phyloP scores from a whole-genome alignment of 2,888 invertebrate species.

The Imbricaverruca yamaguchii region DNA sequence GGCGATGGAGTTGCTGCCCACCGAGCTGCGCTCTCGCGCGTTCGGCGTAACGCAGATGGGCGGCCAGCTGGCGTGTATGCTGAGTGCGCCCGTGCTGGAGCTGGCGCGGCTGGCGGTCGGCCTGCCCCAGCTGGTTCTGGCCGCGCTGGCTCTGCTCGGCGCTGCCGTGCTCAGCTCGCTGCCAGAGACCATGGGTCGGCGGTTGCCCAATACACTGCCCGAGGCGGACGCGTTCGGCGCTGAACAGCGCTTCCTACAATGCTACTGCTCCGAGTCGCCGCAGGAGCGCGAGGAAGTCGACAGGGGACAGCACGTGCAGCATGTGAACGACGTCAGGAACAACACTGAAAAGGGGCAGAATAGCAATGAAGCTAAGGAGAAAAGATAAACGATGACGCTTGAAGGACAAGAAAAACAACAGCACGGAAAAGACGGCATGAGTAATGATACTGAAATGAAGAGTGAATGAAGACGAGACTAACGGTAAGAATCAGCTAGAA shows the following conservation, averaged over 20 bases:
- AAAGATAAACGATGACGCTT: too few relatives aligned
- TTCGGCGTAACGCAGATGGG: slow-evolving; percentile 20
- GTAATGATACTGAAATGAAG: too few relatives aligned
- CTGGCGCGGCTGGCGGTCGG: slow-evolving; percentile 24
- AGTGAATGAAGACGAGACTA: too few relatives aligned
- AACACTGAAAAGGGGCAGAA: too few relatives aligned
- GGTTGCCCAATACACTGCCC: slow-evolving; percentile 29
- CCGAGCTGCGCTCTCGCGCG: neutral
- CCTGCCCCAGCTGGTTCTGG: slow-evolving; percentile 27
- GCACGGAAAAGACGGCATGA: too few relatives aligned
- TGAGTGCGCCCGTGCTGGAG: slow-evolving; percentile 22
- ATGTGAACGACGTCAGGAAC: too few relatives aligned
- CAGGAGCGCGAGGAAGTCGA: too few relatives aligned
- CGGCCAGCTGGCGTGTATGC: slow-evolving; percentile 18
- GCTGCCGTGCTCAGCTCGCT: slow-evolving; percentile 24
- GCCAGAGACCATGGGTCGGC: slow-evolving; percentile 30
- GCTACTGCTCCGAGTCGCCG: neutral
- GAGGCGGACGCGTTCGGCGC: slow-evolving; percentile 30
- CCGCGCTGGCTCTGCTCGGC: slow-evolving; percentile 25
- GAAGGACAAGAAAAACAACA: too few relatives aligned
- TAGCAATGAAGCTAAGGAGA: too few relatives aligned
- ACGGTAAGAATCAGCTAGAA: too few relatives aligned
- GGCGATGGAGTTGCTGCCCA: slow-evolving; percentile 30
- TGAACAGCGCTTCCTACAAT: slow-evolving; percentile 26
- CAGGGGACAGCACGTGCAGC: too few relatives aligned